A percentile compares a stretch with the other conserved stretches of the same genome.
Conservation (phyloP, 2,888 invertebrate species). For the Cyclophora albipunctata region DNA sequence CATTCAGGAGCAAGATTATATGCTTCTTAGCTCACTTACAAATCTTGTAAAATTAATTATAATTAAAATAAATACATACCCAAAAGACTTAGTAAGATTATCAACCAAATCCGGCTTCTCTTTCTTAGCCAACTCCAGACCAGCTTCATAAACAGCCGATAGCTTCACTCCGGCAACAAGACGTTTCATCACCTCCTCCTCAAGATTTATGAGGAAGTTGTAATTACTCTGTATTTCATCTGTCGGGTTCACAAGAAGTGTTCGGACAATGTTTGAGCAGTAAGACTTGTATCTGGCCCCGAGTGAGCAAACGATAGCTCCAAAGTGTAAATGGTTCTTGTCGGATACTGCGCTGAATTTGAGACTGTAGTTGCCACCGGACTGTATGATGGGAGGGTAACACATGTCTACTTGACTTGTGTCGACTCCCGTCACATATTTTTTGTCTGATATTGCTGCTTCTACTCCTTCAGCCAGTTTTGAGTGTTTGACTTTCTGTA, state of each 20-base stretch:
- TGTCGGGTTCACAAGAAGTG: constrained; percentile 95
- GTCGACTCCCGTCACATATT: constrained; percentile 94
- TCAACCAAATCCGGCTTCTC: constrained; percentile 90
- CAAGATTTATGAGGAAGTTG: constrained; percentile 90
- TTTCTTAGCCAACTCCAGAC: constrained; percentile 86
- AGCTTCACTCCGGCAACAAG: constrained; percentile 88
- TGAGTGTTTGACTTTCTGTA: constrained; percentile 94
- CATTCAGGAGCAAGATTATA: no score
- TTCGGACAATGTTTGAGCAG: constrained; percentile 98
- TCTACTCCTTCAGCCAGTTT: constrained; percentile 97
- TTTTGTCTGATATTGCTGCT: constrained; percentile 93
- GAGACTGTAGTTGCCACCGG: constrained; percentile 97
- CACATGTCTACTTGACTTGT: constrained; percentile 95
- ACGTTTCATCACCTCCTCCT: constrained; percentile 92
- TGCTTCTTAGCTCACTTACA: no score
- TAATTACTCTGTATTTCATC: constrained; percentile 89
- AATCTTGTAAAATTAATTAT: no score
- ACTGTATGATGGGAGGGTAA: constrained; percentile 99
- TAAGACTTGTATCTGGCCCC: constrained; percentile 98
- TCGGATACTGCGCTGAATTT: constrained; percentile 98
- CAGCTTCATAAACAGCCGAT: constrained; percentile 90
- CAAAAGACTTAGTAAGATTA: constrained; percentile 95
- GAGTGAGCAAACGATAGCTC: constrained; percentile 94
- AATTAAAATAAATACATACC: constrained; percentile 54
- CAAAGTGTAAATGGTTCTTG: constrained; percentile 95